Percentiles rank a stretch among this genome's conserved stretches.
phyloP scores from a whole-genome alignment of 2,888 invertebrate species.

The Dendrolimus houi region DNA sequence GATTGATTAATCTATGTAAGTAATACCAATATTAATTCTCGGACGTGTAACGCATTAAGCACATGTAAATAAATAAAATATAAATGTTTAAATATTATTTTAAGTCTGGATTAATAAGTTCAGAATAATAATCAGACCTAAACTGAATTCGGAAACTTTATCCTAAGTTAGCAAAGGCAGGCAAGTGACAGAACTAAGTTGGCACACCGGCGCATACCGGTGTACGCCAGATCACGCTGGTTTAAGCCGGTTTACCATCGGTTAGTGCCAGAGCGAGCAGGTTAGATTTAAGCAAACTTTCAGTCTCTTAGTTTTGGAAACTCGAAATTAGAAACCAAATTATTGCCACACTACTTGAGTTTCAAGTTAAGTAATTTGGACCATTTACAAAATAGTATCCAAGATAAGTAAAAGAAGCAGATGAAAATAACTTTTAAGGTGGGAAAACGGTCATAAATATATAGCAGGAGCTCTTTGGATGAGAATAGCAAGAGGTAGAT shows the following conservation, averaged over 20 bases:
- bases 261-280: conserved; percentile 25
- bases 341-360: neutral
- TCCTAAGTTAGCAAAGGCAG: neutral
- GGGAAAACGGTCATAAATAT: too few relatives aligned
- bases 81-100: too few relatives aligned
- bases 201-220: conserved; percentile 14
- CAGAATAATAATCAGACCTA: too few relatives aligned
- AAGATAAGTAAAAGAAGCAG: too few relatives aligned
- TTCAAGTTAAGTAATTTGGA: neutral
- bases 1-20: too few relatives aligned
- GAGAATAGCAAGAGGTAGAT: too few relatives aligned
- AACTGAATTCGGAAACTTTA: neutral
- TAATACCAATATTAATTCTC: too few relatives aligned
- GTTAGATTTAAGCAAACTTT: conserved; percentile 13
- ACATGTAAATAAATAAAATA: too few relatives aligned
- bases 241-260: conserved; percentile 28
- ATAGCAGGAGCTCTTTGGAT: too few relatives aligned
- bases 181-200: conserved; percentile 37
- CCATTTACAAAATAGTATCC: neutral
- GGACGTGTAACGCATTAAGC: too few relatives aligned
- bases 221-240: conserved; percentile 23
- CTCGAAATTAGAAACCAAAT: neutral
- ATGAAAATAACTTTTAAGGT: too few relatives aligned
- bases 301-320: conserved; percentile 1
- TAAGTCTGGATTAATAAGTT: too few relatives aligned